Percentiles rank a stretch among this genome's conserved stretches.
Evolutionary conservation across 2,113 vertebrate species (phyloP).

Genomic region (Laticauda laticaudata): DNA sequence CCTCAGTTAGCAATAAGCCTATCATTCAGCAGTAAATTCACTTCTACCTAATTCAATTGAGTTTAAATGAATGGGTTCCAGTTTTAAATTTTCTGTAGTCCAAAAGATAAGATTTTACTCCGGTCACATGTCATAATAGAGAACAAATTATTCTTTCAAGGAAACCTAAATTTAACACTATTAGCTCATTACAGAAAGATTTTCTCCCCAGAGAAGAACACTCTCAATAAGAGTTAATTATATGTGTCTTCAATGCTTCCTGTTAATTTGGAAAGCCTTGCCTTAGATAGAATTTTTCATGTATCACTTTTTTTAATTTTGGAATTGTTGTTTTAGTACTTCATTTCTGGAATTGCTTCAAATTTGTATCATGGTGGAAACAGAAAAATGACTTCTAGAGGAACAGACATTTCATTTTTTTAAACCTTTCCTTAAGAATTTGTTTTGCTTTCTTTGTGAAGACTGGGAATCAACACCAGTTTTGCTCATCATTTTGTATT

Average conservation of each 20-base stretch:
- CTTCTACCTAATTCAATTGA: neutral
- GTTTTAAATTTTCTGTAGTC: neutral
- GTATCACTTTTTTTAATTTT: constrained; percentile 30
- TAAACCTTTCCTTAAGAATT: neutral
- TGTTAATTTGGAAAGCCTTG: constrained; percentile 1
- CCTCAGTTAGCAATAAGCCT: neutral
- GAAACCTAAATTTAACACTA: constrained; percentile 3
- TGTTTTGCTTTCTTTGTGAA: neutral
- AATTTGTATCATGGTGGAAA: neutral
- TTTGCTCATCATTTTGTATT: neutral
- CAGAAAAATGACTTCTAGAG: neutral
- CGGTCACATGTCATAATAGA: neutral
- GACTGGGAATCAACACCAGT: neutral
- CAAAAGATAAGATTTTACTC: constrained; percentile 1
- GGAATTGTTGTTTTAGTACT: constrained; percentile 4
- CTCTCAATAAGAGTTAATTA: neutral
- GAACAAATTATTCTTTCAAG: neutral
- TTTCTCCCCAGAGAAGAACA: neutral
- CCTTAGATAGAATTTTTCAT: constrained; percentile 26
- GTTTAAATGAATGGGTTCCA: neutral
- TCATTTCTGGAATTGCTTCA: constrained; percentile 8
- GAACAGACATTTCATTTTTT: neutral
- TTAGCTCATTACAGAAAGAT: constrained; percentile 14
- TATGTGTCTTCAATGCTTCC: constrained; percentile 8
- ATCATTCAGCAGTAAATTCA: neutral